phyloP scores from a whole-genome alignment of 2,797 vertebrate genomes.

The Parotocinclus haroldoi region DNA sequence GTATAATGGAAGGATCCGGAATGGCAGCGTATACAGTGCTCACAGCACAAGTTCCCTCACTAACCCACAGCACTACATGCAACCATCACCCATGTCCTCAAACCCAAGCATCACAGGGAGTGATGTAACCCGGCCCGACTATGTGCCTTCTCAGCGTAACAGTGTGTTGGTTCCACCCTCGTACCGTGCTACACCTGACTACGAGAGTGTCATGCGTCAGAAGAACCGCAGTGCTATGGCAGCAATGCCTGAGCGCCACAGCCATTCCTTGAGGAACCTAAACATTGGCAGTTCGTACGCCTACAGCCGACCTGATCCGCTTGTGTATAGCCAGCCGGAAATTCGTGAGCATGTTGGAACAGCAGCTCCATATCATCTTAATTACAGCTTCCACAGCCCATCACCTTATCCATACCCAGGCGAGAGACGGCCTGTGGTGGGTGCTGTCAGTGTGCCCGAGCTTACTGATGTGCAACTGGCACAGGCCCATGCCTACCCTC shows the following conservation, averaged over 20 bases:
- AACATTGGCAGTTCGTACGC: conserved; percentile 91
- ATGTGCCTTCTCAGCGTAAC: conserved; percentile 87
- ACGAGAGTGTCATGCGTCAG: conserved; percentile 96
- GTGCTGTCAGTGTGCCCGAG: conserved; percentile 94
- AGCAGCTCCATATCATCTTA: conserved; percentile 78
- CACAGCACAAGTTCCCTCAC: conserved; percentile 96
- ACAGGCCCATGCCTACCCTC: conserved; percentile 89
- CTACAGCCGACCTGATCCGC: conserved; percentile 89
- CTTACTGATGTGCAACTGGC: conserved; percentile 94
- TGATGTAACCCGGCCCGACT: conserved; percentile 87
- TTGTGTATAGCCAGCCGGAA: conserved; percentile 97
- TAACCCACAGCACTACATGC: conserved; percentile 89
- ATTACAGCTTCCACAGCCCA: conserved; percentile 92
- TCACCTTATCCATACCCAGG: conserved; percentile 84
- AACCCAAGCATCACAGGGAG: conserved; percentile 95
- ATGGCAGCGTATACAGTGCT: conserved; percentile 95
- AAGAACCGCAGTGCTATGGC: conserved; percentile 74
- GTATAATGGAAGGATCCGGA: conserved; percentile 83
- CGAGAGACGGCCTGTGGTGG: conserved; percentile 87
- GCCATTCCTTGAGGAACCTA: conserved; percentile 93
- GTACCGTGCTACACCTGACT: conserved; percentile 94
- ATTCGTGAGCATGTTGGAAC: conserved; percentile 82
- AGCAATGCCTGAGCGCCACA: conserved; percentile 78
- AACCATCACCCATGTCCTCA: conserved; percentile 95
- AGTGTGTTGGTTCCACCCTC: conserved; percentile 93